Evolutionary conservation across 2,888 invertebrate genomes (phyloP).

Genomic region (Oasisia sp.): DNA sequence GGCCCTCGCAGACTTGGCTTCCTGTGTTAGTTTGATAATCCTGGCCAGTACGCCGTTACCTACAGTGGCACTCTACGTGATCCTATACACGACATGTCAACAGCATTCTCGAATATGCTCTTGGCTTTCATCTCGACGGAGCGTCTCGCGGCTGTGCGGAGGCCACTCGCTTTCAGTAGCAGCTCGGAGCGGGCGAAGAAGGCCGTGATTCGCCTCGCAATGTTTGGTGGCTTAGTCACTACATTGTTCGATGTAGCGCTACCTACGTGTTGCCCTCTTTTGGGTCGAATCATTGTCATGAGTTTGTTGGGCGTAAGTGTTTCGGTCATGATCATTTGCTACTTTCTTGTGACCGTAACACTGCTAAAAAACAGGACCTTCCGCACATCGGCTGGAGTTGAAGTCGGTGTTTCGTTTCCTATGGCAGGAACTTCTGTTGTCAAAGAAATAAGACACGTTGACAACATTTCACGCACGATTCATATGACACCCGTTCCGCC

Average conservation of each 20-base stretch:
- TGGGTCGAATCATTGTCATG: neutral
- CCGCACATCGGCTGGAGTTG: too few species aligned
- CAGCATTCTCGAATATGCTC: neutral
- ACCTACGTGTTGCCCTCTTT: neutral
- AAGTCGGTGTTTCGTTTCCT: too few species aligned
- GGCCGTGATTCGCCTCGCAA: neutral
- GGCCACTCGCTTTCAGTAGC: neutral
- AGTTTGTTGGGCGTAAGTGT: neutral
- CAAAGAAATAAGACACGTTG: neutral
- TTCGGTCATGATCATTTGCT: neutral
- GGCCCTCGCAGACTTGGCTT: neutral
- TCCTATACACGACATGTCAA: neutral
- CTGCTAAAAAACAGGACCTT: too few species aligned
- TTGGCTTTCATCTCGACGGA: neutral
- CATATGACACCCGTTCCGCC: neutral
- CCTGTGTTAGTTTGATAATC: neutral
- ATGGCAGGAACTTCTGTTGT: too few species aligned
- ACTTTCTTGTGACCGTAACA: too few species aligned
- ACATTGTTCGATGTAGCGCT: neutral
- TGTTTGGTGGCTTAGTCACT: neutral
- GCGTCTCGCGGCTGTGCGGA: neutral
- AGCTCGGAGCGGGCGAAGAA: neutral
- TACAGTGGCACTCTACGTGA: neutral
- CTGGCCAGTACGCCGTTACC: neutral
- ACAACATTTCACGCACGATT: too few species aligned